phyloP scores from a whole-genome alignment of 2,797 vertebrate species.

The Fratercula arctica region DNA sequence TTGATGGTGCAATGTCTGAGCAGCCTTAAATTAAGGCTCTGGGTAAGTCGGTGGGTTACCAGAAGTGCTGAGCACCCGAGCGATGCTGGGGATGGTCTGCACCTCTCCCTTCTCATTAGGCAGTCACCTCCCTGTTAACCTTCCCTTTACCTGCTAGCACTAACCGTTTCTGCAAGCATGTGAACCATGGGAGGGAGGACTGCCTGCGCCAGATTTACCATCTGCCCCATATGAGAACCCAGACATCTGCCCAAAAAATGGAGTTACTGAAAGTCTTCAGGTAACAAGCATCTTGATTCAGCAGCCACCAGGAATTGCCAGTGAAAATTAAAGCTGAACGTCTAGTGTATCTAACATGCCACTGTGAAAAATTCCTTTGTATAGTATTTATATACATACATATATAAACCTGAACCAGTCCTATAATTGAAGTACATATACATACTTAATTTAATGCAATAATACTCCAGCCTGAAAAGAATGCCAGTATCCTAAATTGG shows the following conservation, averaged over 20 bases:
- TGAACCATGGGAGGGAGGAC: background rate
- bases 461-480: background rate
- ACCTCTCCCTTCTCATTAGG: background rate
- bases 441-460: background rate
- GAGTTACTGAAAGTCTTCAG: background rate
- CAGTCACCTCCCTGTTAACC: background rate
- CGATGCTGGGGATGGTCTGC: background rate
- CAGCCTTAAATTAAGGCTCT: background rate
- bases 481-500: background rate
- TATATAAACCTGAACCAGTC: background rate
- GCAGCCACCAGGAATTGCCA: background rate
- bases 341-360: background rate
- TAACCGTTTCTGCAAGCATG: fast-evolving
- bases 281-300: background rate
- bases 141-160: background rate
- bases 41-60: background rate
- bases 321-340: background rate
- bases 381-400: background rate
- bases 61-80: background rate
- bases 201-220: background rate
- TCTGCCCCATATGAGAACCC: background rate
- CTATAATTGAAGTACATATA: background rate
- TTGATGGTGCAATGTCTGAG: background rate
- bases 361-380: background rate
- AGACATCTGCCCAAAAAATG: background rate